phyloP scores from a whole-genome alignment of 2,113 vertebrate species.

The Colossoma macropomum region DNA sequence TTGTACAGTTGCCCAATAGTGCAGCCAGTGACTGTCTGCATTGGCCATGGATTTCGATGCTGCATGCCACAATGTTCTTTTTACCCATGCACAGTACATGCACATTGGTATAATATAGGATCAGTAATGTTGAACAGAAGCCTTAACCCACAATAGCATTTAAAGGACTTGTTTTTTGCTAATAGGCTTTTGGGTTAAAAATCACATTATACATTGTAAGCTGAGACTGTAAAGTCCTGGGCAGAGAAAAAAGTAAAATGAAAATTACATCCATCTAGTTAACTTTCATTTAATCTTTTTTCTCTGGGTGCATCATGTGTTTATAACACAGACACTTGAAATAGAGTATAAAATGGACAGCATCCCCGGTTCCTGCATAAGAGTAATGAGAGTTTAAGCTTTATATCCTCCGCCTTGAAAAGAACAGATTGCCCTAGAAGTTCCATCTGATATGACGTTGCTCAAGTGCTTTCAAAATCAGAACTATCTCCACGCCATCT shows the following conservation, averaged over 20 bases:
- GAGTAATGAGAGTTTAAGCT: not conserved
- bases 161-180: not conserved
- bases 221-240: not conserved
- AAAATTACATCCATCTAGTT: not conserved
- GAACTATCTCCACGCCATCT: slow-evolving; percentile 67
- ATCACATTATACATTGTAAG: not conserved
- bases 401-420: slow-evolving; percentile 27
- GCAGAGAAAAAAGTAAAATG: not conserved
- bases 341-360: not conserved
- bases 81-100: slow-evolving; percentile 1
- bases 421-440: slow-evolving; percentile 40
- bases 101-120: not conserved
- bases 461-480: slow-evolving; percentile 50
- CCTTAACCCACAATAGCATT: not conserved
- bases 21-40: slow-evolving; percentile 19
- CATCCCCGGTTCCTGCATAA: not conserved
- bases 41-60: slow-evolving; percentile 31
- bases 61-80: slow-evolving; percentile 28
- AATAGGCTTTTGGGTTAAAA: not conserved
- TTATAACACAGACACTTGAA: not conserved
- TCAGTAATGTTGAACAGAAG: slow-evolving; percentile 14
- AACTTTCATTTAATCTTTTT: not conserved
- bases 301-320: slow-evolving; percentile 2
- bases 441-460: slow-evolving; percentile 22
- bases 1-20: slow-evolving; percentile 24